Evolutionary conservation across 2,113 vertebrate genomes (phyloP).

Genomic region (Chloropsis hardwickii): DNA sequence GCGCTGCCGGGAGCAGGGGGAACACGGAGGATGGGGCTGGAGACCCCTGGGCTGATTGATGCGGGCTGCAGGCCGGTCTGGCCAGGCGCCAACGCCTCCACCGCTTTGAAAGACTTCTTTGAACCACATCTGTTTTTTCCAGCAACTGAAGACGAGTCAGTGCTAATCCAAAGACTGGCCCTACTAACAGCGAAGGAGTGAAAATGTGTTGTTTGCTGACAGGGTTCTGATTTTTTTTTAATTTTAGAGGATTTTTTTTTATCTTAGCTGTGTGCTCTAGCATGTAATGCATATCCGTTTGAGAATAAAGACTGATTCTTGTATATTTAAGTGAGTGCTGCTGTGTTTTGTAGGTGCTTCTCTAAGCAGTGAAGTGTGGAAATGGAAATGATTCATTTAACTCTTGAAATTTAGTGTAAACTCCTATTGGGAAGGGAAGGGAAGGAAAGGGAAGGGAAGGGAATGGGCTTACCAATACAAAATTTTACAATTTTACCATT

Average conservation of each 20-base stretch:
- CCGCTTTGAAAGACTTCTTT: constrained; percentile 27
- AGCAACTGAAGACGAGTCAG: neutral
- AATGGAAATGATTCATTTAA: neutral
- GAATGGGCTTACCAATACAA: neutral
- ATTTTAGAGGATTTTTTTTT: neutral
- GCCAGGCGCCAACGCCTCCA: neutral
- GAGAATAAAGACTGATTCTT: neutral
- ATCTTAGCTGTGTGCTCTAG: neutral
- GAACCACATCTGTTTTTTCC: constrained; percentile 55
- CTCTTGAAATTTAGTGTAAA: neutral
- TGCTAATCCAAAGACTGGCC: neutral
- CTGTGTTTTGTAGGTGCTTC: neutral
- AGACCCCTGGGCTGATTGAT: neutral
- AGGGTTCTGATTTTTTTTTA: neutral
- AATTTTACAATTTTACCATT: neutral
- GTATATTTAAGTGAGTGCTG: neutral
- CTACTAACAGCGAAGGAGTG: neutral
- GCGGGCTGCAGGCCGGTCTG: neutral
- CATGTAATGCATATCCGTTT: neutral
- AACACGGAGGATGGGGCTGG: neutral
- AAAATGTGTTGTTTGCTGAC: neutral
- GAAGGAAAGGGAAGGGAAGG: no score
- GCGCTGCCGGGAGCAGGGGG: neutral
- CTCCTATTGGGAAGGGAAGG: neutral
- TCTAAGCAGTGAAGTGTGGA: neutral